Percentiles rank a stretch among this genome's conserved stretches.
Evolutionary conservation across 2,797 vertebrate species (phyloP).

Genomic region (Melanotaenia maccullochi): DNA sequence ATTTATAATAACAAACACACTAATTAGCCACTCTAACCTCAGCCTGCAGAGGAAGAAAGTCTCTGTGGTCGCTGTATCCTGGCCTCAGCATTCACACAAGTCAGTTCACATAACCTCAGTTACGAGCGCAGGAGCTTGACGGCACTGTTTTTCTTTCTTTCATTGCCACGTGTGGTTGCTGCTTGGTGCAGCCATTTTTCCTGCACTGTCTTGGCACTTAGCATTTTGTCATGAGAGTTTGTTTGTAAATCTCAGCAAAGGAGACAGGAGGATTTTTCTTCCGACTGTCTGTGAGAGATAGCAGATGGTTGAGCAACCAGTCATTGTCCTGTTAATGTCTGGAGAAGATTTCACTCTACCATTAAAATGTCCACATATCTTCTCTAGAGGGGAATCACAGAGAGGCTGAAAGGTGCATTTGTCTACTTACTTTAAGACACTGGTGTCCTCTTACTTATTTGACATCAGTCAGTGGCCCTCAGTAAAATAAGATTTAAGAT

Average conservation of each 20-base stretch:
- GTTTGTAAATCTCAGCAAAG: slow-evolving; percentile 9
- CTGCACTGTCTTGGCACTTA: slow-evolving; percentile 23
- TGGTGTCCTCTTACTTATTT: slow-evolving; percentile 22
- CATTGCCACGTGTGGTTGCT: neutral
- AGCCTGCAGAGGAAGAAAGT: slow-evolving; percentile 46
- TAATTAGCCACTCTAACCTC: slow-evolving; percentile 65
- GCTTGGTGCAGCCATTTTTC: slow-evolving; percentile 19
- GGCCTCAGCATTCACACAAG: slow-evolving; percentile 45
- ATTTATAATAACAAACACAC: slow-evolving; percentile 70
- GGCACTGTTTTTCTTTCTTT: slow-evolving; percentile 40
- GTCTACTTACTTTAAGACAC: slow-evolving; percentile 25
- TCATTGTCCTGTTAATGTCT: slow-evolving; percentile 10
- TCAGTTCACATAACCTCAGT: slow-evolving; percentile 75
- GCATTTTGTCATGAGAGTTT: slow-evolving; percentile 4
- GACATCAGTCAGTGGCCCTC: slow-evolving; percentile 7
- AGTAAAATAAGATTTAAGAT: slow-evolving; percentile 26
- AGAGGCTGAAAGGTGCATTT: slow-evolving; percentile 27
- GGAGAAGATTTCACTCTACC: slow-evolving; percentile 10
- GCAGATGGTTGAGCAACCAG: slow-evolving; percentile 7
- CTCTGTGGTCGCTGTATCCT: slow-evolving; percentile 60
- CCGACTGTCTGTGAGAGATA: neutral
- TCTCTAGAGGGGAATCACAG: slow-evolving; percentile 12
- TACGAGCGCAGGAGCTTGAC: slow-evolving; percentile 43
- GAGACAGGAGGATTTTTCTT: slow-evolving; percentile 3
- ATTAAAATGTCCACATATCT: slow-evolving; percentile 30